Conservation (phyloP, 2,888 invertebrate species). For the Phyllotreta cruciferae region DNA sequence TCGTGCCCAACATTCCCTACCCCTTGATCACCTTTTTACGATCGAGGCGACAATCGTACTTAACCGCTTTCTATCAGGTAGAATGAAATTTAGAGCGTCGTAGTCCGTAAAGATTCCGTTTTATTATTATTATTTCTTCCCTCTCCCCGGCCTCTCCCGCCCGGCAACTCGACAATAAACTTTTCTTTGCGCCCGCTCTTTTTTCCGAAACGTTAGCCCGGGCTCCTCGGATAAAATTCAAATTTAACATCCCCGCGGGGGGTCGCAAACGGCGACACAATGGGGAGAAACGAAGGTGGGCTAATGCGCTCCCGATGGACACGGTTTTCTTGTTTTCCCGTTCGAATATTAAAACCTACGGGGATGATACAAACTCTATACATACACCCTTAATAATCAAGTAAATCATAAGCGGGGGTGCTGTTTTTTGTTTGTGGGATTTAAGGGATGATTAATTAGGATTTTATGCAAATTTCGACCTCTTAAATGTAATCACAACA, state of each 20-base stretch:
- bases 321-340: slow-evolving; percentile 31
- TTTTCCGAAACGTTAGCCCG: slow-evolving; percentile 25
- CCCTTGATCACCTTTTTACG: background rate
- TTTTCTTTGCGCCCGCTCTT: slow-evolving; percentile 12
- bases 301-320: slow-evolving; percentile 30
- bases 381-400: too few species aligned
- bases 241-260: slow-evolving; percentile 24
- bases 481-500: slow-evolving; percentile 13
- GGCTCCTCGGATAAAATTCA: slow-evolving; percentile 25
- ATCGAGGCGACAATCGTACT: background rate
- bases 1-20: too few species aligned
- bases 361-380: slow-evolving; percentile 21
- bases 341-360: slow-evolving; percentile 32
- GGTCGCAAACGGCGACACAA: slow-evolving; percentile 20
- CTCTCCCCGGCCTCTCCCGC: background rate
- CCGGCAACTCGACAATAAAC: slow-evolving; percentile 14
- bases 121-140: slow-evolving; percentile 16
- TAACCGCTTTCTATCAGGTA: slow-evolving; percentile 5
- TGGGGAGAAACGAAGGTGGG: slow-evolving; percentile 19
- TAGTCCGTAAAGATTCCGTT: slow-evolving; percentile 19
- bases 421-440: too few species aligned
- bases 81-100: slow-evolving; percentile 16
- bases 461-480: slow-evolving; percentile 13
- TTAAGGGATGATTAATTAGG: slow-evolving; percentile 23
- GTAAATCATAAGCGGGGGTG: too few species aligned